These are phyloP conservation scores for Plectrocnemia conspersa DNA, from an alignment of 1,140 invertebrate species.

Conservation along the genomic window DNA sequence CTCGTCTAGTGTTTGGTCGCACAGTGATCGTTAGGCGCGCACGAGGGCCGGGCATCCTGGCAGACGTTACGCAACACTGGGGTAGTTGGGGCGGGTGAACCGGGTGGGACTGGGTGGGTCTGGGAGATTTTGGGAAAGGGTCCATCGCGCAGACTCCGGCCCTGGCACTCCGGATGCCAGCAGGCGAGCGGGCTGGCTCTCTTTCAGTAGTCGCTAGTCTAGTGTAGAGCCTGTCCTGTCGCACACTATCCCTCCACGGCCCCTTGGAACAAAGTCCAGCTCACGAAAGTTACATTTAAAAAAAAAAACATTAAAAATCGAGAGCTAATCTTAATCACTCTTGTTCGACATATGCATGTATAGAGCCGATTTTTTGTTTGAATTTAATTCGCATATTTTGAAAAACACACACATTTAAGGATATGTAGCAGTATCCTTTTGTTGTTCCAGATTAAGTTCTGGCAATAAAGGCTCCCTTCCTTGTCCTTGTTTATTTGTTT, in stretches of 20 bases:
- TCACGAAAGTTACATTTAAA: no score
- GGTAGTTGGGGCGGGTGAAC: no score
- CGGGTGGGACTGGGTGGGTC: neutral
- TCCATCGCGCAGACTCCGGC: slow-evolving; percentile 13
- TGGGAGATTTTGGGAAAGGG: neutral
- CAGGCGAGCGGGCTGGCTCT: neutral
- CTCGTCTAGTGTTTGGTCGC: no score
- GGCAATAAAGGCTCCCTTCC: neutral
- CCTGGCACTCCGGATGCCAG: no score
- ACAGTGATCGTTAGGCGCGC: neutral
- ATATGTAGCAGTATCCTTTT: neutral
- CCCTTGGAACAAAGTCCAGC: neutral
- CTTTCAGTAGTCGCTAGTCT: neutral
- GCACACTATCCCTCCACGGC: neutral
- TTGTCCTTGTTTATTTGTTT: no score
- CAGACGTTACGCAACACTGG: neutral
- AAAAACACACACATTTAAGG: no score
- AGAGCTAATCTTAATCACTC: no score
- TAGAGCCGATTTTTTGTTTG: no score
- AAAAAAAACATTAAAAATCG: no score
- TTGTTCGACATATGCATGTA: no score
- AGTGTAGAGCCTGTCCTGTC: slow-evolving; percentile 12
- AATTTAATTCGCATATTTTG: no score
- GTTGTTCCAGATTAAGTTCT: neutral
- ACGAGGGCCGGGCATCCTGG: neutral